A percentile compares a stretch with the other conserved stretches of the same genome.
phyloP scores from a whole-genome alignment of 2,888 invertebrate species.

The Archips crataeganus region DNA sequence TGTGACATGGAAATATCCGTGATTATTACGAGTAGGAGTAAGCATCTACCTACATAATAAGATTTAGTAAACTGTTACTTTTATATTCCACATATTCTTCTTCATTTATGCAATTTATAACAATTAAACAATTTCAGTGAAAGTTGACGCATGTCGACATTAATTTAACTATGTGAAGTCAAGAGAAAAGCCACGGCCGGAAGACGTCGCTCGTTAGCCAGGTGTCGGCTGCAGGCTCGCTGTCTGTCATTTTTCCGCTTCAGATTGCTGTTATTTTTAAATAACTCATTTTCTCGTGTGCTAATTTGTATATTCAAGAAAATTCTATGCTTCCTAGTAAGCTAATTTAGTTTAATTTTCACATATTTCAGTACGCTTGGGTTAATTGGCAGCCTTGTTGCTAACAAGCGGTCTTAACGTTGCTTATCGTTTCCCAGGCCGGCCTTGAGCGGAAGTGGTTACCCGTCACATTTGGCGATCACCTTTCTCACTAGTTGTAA shows the following conservation, averaged over 20 bases:
- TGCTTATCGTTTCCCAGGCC: conserved; percentile 45
- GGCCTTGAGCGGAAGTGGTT: conserved; percentile 62
- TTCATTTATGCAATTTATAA: background rate
- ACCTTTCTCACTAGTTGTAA: conserved; percentile 81
- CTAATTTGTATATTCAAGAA: conserved; percentile 47
- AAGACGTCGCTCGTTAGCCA: conserved; percentile 47
- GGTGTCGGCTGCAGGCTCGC: conserved; percentile 57
- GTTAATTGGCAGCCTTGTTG: conserved; percentile 33
- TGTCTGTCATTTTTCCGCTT: conserved; percentile 61
- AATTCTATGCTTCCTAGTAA: conserved; percentile 40
- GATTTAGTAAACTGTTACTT: background rate
- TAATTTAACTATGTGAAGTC: conserved; percentile 9
- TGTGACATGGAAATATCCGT: too few species aligned
- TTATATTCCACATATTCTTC: background rate
- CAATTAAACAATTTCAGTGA: conserved; percentile 9
- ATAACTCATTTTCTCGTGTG: conserved; percentile 47
- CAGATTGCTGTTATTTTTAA: conserved; percentile 61
- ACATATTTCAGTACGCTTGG: background rate
- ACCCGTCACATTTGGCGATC: conserved; percentile 65
- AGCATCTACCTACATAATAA: too few species aligned
- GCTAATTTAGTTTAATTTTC: conserved; percentile 9
- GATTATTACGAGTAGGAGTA: too few species aligned
- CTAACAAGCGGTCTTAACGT: conserved; percentile 45
- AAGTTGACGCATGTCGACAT: conserved; percentile 1
- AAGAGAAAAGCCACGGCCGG: conserved; percentile 29